phyloP scores from a whole-genome alignment of 1,140 invertebrate genomes.

The Lasioglossum albipes region DNA sequence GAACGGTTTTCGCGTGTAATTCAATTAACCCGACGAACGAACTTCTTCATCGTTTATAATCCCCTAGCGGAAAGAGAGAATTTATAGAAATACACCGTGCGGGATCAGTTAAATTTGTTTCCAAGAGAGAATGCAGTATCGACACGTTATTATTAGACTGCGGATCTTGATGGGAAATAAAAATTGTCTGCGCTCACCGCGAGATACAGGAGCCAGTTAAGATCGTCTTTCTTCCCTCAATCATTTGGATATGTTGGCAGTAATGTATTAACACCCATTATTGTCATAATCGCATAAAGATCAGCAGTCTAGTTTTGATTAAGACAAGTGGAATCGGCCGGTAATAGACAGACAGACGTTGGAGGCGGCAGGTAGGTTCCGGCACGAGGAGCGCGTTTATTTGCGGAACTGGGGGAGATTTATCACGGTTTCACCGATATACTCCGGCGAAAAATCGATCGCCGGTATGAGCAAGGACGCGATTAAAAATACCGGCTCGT shows the following conservation, averaged over 20 bases:
- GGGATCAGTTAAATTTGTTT: no score
- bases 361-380: neutral
- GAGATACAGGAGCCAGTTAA: no score
- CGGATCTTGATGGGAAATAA: no score
- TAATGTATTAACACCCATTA: no score
- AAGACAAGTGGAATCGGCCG: neutral
- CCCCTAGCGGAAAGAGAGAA: no score
- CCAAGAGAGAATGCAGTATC: neutral
- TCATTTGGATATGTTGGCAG: no score
- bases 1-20: no score
- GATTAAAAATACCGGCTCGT: constrained; percentile 39
- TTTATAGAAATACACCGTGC: neutral
- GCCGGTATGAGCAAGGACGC: constrained; percentile 4
- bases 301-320: neutral
- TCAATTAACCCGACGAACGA: no score
- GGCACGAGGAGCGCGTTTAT: constrained; percentile 4
- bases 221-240: no score
- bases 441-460: constrained; percentile 19
- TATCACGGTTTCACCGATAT: constrained; percentile 12
- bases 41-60: no score
- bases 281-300: no score
- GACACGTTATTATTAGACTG: neutral
- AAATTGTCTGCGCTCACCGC: no score
- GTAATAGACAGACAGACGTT: neutral
- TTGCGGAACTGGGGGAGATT: constrained; percentile 3